Evolutionary conservation across 1,140 invertebrate species (phyloP), one percentile per base, ranked within the genome.

Genomic region (Apolygus lucorum): DNA sequence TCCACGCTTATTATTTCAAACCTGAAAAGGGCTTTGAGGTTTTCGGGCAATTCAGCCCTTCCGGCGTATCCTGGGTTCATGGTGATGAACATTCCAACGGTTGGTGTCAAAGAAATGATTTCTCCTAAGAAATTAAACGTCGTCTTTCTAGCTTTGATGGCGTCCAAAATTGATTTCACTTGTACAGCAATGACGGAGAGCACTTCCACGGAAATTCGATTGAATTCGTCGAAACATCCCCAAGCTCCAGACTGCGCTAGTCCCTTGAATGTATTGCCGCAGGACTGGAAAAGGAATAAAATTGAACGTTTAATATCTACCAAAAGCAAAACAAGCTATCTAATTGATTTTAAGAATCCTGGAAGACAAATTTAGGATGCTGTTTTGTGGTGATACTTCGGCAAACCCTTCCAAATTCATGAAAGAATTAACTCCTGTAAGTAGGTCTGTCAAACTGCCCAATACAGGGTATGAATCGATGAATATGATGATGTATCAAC

Each of bases 171-270:
- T 68, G 81, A 82, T 75, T 91, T 90, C 0, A 91, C 88, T 79
- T 90, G 93, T 0, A 95, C 92, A 0, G 93, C 92, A 1, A 96
- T 92, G 2, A 96, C 94, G 0, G 93, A 96, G 27, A 96, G 78
- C 34, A 96, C 93, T 81, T 96, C 93, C 0, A 96, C 88, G 0
- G 92, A 91, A 70, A 96, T 96, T 68, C 94, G 83, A 81, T 96
- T 96, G 77, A 96, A 96, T 78, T 96, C 93, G 78, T 96, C 93
- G 79, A 96, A 96, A 77, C 93, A 96, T 25, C 93, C 93, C 93
- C 93, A 96, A 4, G 92, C 90, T n/a, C 94, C 94, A 11, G 92
- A 92, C 79, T 95, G 92, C 1, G 92, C 87, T 25, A 96, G 79
- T 86, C 92, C 85, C 86, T 89, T 95, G 79, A 94, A 95, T 77